These are phyloP conservation scores for Elysia chlorotica DNA, from an alignment of 1,140 invertebrate species.

Conservation along the genomic window DNA sequence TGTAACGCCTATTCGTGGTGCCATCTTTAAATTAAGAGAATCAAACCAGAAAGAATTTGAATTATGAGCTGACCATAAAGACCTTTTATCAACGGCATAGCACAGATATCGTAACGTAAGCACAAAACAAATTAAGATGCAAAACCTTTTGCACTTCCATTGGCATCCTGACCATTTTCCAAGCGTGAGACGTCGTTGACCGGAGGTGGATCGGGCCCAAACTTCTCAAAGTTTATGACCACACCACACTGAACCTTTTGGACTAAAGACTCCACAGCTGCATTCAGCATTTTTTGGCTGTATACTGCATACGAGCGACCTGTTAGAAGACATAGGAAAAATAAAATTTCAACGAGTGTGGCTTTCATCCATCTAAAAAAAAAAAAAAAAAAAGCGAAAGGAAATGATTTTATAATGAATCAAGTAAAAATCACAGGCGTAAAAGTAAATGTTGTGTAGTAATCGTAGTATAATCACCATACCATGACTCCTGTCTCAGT, in stretches of 20 bases:
- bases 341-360: too few species aligned
- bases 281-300: slow-evolving; percentile 92
- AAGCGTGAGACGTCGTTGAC: slow-evolving; percentile 53
- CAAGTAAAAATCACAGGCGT: too few species aligned
- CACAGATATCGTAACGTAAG: too few species aligned
- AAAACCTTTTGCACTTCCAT: slow-evolving; percentile 51
- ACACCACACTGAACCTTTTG: slow-evolving; percentile 98
- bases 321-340: slow-evolving; percentile 47
- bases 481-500: too few species aligned
- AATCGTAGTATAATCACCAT: too few species aligned
- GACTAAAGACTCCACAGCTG: slow-evolving; percentile 94
- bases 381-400: too few species aligned
- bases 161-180: slow-evolving; percentile 31
- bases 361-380: too few species aligned
- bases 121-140: too few species aligned
- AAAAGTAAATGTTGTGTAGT: too few species aligned
- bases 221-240: slow-evolving; percentile 96
- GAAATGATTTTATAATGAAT: too few species aligned
- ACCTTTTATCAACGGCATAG: too few species aligned
- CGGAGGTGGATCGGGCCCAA: slow-evolving; percentile 83
- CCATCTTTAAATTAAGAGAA: neutral
- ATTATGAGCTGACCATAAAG: neutral
- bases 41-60: neutral
- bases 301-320: slow-evolving; percentile 94
- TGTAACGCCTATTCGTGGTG: too few species aligned